A percentile compares a stretch with the other conserved stretches of the same genome.
Evolutionary conservation across 2,888 invertebrate genomes (phyloP).

Genomic region (Scaptomyza cyrtandrae): DNA sequence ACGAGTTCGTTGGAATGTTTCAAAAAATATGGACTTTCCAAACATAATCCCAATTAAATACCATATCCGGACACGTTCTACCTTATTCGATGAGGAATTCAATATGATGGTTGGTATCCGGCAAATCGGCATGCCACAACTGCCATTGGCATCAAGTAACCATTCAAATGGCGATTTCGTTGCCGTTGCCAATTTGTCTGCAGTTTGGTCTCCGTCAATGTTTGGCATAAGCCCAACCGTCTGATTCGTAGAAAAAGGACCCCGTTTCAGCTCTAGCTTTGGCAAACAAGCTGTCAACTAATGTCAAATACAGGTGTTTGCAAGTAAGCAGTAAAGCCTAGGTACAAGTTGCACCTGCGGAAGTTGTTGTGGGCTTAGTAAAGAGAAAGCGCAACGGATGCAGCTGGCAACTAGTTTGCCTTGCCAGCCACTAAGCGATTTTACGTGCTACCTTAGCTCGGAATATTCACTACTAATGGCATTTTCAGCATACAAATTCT

Average conservation of each 20-base stretch:
- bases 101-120: constrained; percentile 32
- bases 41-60: constrained; percentile 4
- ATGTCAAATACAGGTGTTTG: constrained; percentile 50
- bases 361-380: constrained; percentile 29
- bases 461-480: constrained; percentile 25
- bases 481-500: constrained; percentile 18
- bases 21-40: background rate
- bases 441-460: constrained; percentile 58
- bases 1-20: background rate
- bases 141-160: constrained; percentile 36
- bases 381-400: constrained; percentile 30
- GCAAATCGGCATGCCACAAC: constrained; percentile 11
- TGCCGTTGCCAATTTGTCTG: constrained; percentile 9
- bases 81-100: constrained; percentile 6
- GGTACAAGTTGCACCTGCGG: constrained; percentile 14
- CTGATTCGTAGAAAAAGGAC: constrained; percentile 3
- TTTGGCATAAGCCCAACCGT: constrained; percentile 26
- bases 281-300: constrained; percentile 42
- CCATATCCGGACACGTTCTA: background rate
- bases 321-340: background rate
- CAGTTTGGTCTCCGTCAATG: constrained; percentile 40
- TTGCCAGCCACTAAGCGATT: constrained; percentile 62
- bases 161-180: constrained; percentile 22
- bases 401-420: constrained; percentile 50
- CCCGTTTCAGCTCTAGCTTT: background rate